These are phyloP conservation scores for Nasonia oneida DNA, from an alignment of 2,888 invertebrate species.

Conservation along the genomic window DNA sequence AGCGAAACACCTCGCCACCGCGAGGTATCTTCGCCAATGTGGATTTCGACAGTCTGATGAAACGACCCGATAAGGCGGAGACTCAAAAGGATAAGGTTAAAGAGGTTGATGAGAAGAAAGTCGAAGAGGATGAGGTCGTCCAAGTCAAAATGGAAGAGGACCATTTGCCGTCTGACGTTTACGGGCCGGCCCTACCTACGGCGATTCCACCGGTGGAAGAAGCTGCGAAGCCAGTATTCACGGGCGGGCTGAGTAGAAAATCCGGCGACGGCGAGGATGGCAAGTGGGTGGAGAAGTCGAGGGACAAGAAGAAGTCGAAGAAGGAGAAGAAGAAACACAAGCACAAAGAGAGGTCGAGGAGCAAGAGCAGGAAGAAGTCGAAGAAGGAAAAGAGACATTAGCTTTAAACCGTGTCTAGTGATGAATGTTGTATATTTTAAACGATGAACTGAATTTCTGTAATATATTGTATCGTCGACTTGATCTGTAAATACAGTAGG, in stretches of 20 bases:
- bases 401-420: conserved; percentile 17
- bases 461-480: conserved; percentile 36
- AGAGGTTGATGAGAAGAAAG: conserved; percentile 3
- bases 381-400: conserved; percentile 70
- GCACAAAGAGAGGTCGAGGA: conserved; percentile 72
- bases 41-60: conserved; percentile 82
- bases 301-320: conserved; percentile 71
- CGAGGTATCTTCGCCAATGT: conserved; percentile 86
- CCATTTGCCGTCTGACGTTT: conserved; percentile 75
- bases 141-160: conserved; percentile 46
- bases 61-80: conserved; percentile 56
- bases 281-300: conserved; percentile 72
- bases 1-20: conserved; percentile 86
- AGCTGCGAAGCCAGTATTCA: conserved; percentile 67
- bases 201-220: conserved; percentile 68
- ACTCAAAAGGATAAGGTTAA: not conserved
- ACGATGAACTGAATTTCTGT: conserved; percentile 23
- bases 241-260: conserved; percentile 67
- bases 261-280: conserved; percentile 61
- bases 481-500: conserved; percentile 30
- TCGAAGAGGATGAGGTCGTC: conserved; percentile 15
- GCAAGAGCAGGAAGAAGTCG: conserved; percentile 71
- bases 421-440: conserved; percentile 8
- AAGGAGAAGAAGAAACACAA: conserved; percentile 76
- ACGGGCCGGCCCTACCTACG: conserved; percentile 83